These are phyloP conservation scores for Dipodomys stephensi DNA, from an alignment of 2,113 vertebrate genomes.

Conservation along the genomic window DNA sequence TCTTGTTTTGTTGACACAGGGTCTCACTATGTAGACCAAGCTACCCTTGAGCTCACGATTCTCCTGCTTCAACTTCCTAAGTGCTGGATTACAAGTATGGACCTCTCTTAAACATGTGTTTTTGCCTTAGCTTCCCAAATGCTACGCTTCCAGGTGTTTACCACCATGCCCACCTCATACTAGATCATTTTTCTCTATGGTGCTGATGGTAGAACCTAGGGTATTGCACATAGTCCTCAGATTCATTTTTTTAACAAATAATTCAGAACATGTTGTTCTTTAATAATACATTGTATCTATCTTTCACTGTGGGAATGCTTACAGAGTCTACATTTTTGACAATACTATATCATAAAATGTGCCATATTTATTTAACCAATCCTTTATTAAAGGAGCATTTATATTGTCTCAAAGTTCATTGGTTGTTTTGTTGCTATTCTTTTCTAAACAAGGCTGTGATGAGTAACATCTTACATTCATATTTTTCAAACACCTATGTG, in stretches of 20 bases:
- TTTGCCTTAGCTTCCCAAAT: too few relatives aligned
- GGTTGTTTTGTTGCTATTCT: neutral
- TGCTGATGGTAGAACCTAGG: too few relatives aligned
- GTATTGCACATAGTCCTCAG: too few relatives aligned
- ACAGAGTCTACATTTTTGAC: neutral
- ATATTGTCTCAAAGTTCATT: neutral
- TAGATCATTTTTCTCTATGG: too few relatives aligned
- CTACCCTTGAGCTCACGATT: too few relatives aligned
- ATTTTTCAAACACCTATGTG: neutral
- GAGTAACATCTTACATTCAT: neutral
- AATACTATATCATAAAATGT: slow-evolving; percentile 23
- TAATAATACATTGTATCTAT: neutral
- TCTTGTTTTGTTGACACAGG: too few relatives aligned
- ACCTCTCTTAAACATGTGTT: too few relatives aligned
- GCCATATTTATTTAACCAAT: neutral
- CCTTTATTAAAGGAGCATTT: slow-evolving; percentile 32
- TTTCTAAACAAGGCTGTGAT: slow-evolving; percentile 8
- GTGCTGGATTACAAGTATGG: too few relatives aligned
- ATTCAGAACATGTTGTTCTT: neutral
- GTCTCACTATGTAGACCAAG: too few relatives aligned
- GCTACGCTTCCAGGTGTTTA: too few relatives aligned
- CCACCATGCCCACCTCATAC: too few relatives aligned
- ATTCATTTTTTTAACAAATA: neutral
- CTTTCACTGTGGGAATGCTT: neutral
- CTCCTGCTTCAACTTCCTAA: too few relatives aligned